Evolutionary conservation across 2,797 vertebrate genomes (phyloP).

Genomic region (Liasis olivaceus): DNA sequence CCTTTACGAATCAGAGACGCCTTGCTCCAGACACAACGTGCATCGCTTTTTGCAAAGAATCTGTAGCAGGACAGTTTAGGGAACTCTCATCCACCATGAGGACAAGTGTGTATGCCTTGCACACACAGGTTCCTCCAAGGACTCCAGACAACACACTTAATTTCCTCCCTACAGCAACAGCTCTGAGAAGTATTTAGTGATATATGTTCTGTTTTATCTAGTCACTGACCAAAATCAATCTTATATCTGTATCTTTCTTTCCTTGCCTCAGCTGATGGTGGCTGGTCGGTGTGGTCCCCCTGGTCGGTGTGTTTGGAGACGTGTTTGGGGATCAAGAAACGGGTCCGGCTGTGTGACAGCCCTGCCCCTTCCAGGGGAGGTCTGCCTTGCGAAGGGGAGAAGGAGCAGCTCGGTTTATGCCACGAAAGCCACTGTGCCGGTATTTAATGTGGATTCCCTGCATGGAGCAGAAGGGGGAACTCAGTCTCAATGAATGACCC

Average conservation of each 20-base stretch:
- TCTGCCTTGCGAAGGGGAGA: conserved; percentile 8
- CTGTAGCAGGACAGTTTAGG: not conserved
- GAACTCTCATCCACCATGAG: too few species aligned
- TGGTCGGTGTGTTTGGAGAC: conserved; percentile 36
- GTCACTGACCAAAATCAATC: accelerated
- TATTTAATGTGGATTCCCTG: not conserved
- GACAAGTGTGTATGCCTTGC: too few species aligned
- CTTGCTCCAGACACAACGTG: not conserved
- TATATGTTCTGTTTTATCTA: not conserved
- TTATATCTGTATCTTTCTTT: not conserved
- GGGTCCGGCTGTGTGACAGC: conserved; percentile 35
- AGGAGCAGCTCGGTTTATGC: conserved; percentile 18
- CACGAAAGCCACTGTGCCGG: conserved; percentile 24
- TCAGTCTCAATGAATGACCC: not conserved
- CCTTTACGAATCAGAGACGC: too few species aligned
- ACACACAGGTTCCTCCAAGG: too few species aligned
- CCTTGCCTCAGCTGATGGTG: conserved; percentile 19
- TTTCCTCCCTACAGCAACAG: too few species aligned
- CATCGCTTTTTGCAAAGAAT: not conserved
- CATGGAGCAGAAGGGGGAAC: not conserved
- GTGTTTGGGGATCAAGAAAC: conserved; percentile 32
- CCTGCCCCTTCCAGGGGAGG: conserved; percentile 31
- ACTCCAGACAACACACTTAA: too few species aligned
- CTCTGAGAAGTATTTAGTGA: too few species aligned
- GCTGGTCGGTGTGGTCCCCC: conserved; percentile 52